Evolutionary conservation across 2,888 invertebrate species (phyloP).

Genomic region (Anorthoa munda): DNA sequence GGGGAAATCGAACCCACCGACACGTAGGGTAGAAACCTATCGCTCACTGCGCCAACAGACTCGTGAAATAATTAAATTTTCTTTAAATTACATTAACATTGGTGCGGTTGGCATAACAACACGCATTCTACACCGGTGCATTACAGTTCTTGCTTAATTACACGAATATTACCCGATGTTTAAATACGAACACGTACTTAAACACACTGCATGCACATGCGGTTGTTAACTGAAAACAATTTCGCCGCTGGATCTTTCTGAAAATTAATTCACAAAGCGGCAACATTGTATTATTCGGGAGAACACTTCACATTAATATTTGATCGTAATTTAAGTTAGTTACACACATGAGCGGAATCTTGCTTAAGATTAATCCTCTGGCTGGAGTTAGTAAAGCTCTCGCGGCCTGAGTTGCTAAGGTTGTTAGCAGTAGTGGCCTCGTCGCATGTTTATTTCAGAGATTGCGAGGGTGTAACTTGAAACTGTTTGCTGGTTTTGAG

Average conservation of each 20-base stretch:
- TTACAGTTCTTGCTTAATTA: conserved; percentile 35
- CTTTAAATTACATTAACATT: conserved; percentile 8
- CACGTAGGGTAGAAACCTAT: neutral
- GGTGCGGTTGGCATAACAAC: conserved; percentile 7
- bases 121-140: conserved; percentile 4
- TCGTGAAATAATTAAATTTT: neutral
- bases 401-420: conserved; percentile 80
- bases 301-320: conserved; percentile 76
- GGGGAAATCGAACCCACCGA: neutral
- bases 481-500: conserved; percentile 85
- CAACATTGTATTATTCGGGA: conserved; percentile 53
- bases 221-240: conserved; percentile 56
- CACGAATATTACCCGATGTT: conserved; percentile 36
- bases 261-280: conserved; percentile 56
- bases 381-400: conserved; percentile 79
- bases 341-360: conserved; percentile 76
- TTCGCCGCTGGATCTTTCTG: conserved; percentile 45
- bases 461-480: conserved; percentile 87
- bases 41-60: neutral
- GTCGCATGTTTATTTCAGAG: conserved; percentile 87
- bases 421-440: conserved; percentile 84
- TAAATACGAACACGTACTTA: conserved; percentile 38
- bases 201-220: conserved; percentile 48
- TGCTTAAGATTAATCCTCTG: conserved; percentile 81
- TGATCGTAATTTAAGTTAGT: conserved; percentile 81